Evolutionary conservation across 30 jellyfish, hydroid and myxozoan genomes (phyloP).

Genomic region (Aurelia coerulea): DNA sequence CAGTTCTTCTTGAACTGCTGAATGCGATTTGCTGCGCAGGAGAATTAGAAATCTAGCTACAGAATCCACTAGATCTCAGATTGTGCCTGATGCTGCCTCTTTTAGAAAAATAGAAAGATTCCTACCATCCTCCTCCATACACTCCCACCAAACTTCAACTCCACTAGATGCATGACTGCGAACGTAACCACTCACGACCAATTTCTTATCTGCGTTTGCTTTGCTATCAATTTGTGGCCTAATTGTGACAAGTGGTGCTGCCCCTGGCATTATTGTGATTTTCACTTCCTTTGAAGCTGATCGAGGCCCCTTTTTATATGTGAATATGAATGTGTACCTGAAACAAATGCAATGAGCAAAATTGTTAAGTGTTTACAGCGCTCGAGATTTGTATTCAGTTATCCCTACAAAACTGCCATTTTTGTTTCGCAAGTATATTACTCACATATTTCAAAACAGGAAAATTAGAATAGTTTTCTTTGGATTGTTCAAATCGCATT

Average conservation of each 20-base stretch:
- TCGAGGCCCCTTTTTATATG: conserved; percentile 64
- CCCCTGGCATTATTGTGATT: conserved; percentile 59
- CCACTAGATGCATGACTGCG: conserved; percentile 8
- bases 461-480: too few relatives aligned
- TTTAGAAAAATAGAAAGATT: background rate
- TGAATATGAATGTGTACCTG: conserved; percentile 62
- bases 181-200: conserved; percentile 54
- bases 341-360: background rate
- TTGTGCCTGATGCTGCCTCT: too few relatives aligned
- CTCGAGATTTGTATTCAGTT: too few relatives aligned
- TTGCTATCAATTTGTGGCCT: conserved; percentile 56
- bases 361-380: too few relatives aligned
- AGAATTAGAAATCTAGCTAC: too few relatives aligned
- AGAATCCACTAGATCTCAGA: too few relatives aligned
- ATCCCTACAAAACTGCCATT: too few relatives aligned
- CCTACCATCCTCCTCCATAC: conserved; percentile 54
- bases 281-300: conserved; percentile 44
- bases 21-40: too few relatives aligned
- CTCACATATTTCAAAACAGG: too few relatives aligned
- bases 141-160: conserved; percentile 68
- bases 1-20: too few relatives aligned
- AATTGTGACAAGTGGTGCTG: conserved; percentile 69
- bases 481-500: too few relatives aligned
- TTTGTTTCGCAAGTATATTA: too few relatives aligned
- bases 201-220: conserved; percentile 37